Evolutionary conservation across 2,888 invertebrate species (phyloP), one percentile per base, ranked within the genome.

Genomic region (Mesorhabditis belari): DNA sequence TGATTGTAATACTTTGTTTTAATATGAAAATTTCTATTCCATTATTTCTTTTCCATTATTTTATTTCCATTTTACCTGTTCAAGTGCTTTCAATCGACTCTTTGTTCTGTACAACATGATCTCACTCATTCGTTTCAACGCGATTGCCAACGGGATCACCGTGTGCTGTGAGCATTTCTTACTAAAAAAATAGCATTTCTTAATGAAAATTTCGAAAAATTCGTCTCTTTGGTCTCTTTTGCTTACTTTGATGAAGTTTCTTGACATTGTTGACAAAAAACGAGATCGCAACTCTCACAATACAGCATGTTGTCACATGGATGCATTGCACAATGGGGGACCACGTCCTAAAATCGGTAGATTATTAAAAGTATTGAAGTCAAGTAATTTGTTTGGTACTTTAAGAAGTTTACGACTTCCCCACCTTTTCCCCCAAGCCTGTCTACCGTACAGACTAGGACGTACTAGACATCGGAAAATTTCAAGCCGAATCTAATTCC

Each of bases 41-140:
- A 21, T 57, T 26, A 17, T 17, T 9, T 5, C 49, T 44, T 4
- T 23, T 52, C 21, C 4, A 24, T 5, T 28, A 3, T 55, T 12
- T 9, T 24, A 6, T 54, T 17, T 12, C 23, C 5, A 29, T 27
- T 12, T 35, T 4, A 26, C 28, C 19, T 44, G 27, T 51, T 29
- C 19, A n/a, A 23, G 9, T n/a, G 26, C 23, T 51, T 12, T 67
- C 50, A 91, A 88, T 84, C 91, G 91, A 83, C 92, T 89, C 80
- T 92, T 91, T 21, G 92, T 92, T 85, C 92, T 91, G 82, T 92
- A 92, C 72, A 92, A 85, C 65, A 93, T 85, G 81, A 93, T 93
- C 83, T 93, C 92, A 0, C 91, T 91, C 91, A 93, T 92, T 77
- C 93, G 87, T 83, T 93, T 93, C 80, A 93, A 90, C 63, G 93